phyloP scores from a whole-genome alignment of 2,888 invertebrate genomes.

The Chrysolina haemoptera region DNA sequence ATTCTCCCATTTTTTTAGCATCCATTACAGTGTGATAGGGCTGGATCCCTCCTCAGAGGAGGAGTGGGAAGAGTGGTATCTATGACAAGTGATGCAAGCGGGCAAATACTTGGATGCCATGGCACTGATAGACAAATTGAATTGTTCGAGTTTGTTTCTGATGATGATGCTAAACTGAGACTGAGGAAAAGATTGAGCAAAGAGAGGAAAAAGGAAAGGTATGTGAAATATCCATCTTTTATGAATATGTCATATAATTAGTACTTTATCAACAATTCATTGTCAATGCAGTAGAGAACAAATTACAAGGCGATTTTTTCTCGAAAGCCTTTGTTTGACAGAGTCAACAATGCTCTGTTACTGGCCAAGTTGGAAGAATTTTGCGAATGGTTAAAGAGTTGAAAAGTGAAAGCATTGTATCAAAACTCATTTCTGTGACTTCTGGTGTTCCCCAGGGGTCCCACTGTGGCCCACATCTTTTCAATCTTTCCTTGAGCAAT shows the following conservation, averaged over 20 bases:
- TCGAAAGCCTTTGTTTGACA: too few species aligned
- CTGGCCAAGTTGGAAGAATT: too few species aligned
- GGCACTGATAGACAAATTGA: conserved; percentile 88
- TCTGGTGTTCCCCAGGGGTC: too few species aligned
- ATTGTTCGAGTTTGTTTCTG: conserved; percentile 84
- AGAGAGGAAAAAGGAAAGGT: conserved; percentile 75
- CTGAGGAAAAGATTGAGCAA: conserved; percentile 86
- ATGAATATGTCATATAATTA: neutral
- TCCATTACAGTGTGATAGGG: conserved; percentile 82
- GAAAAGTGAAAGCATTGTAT: too few species aligned
- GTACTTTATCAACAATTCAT: too few species aligned
- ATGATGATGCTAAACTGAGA: conserved; percentile 81
- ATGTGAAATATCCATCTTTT: conserved; percentile 31
- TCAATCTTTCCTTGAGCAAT: too few species aligned
- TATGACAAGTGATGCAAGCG: conserved; percentile 80
- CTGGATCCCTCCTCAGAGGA: conserved; percentile 85
- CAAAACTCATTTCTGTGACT: too few species aligned
- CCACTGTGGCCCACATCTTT: too few species aligned
- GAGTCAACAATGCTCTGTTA: too few species aligned
- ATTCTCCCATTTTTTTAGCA: conserved; percentile 67
- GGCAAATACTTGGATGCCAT: conserved; percentile 84
- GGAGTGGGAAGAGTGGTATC: conserved; percentile 86
- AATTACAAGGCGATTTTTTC: too few species aligned
- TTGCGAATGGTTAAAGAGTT: too few species aligned
- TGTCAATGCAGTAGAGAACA: too few species aligned